These are phyloP conservation scores for Ptychadena robeensis DNA, from an alignment of 2,797 vertebrate genomes.

Conservation along the genomic window DNA sequence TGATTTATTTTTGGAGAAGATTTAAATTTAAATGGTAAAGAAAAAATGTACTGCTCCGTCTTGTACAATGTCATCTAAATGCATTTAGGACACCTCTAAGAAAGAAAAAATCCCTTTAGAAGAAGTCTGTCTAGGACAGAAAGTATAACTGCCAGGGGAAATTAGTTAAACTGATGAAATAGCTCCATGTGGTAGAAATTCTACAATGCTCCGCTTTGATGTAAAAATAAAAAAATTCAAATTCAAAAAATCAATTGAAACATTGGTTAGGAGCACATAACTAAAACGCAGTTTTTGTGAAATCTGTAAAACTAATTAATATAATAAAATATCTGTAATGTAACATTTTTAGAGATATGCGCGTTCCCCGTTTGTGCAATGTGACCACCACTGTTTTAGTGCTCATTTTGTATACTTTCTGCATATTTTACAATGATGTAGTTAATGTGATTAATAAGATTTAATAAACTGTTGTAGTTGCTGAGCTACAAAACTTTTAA, in stretches of 20 bases:
- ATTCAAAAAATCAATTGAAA: slow-evolving; percentile 25
- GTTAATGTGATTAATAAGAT: slow-evolving; percentile 11
- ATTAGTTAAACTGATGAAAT: slow-evolving; percentile 7
- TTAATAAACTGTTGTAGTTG: neutral
- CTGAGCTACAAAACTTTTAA: neutral
- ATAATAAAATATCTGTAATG: slow-evolving; percentile 19
- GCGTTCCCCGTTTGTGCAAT: neutral
- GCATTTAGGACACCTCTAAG: neutral
- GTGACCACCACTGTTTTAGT: neutral
- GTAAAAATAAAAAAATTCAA: slow-evolving; percentile 12
- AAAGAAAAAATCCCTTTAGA: slow-evolving; percentile 1
- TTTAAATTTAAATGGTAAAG: neutral
- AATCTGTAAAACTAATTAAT: slow-evolving; percentile 36
- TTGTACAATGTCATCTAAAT: neutral
- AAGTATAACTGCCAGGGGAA: neutral
- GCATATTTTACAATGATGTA: slow-evolving; percentile 1
- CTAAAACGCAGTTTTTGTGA: slow-evolving; percentile 11
- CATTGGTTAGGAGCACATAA: neutral
- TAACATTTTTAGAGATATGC: neutral
- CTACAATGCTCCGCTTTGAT: neutral
- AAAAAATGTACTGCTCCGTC: neutral
- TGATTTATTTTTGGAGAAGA: neutral
- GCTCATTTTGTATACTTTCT: neutral
- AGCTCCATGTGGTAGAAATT: neutral
- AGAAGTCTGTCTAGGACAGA: neutral